Evolutionary conservation across 2,797 vertebrate species (phyloP).

Genomic region (Graptemys geographica): DNA sequence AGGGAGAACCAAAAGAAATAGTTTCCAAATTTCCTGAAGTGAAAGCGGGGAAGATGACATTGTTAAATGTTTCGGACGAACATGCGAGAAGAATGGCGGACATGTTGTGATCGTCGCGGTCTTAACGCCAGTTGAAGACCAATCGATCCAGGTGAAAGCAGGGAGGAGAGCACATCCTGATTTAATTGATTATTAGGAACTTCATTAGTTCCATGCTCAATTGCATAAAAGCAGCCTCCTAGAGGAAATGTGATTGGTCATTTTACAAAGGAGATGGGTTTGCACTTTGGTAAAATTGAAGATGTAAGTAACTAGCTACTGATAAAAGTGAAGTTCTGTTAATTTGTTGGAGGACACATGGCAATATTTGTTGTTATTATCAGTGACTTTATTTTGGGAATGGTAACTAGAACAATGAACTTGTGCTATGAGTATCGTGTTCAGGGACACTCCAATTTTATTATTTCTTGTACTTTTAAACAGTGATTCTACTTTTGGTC

Average conservation of each 20-base stretch:
- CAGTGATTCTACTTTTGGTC: not conserved
- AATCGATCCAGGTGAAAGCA: not conserved
- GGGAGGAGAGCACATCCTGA: not conserved
- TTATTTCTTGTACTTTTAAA: not conserved
- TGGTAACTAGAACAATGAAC: not conserved
- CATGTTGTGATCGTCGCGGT: too few relatives aligned
- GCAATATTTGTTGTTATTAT: not conserved
- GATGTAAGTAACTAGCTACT: not conserved
- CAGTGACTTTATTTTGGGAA: not conserved
- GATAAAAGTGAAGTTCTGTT: not conserved
- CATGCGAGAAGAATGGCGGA: too few relatives aligned
- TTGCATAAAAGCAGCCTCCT: not conserved
- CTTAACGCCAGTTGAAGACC: too few relatives aligned
- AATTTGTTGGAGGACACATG: not conserved
- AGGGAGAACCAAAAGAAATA: not conserved
- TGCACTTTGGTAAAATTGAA: slow-evolving; percentile 4
- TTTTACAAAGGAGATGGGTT: not conserved
- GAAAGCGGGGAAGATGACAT: not conserved
- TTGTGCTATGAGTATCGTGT: not conserved
- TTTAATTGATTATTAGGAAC: slow-evolving; percentile 18
- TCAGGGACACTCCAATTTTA: not conserved
- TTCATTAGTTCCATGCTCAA: slow-evolving; percentile 9
- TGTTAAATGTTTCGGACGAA: too few relatives aligned
- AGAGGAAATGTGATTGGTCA: not conserved
- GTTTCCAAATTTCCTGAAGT: not conserved